Evolutionary conservation across 2,888 invertebrate species (phyloP), one percentile per base, ranked within the genome.

Genomic region (Adineta ricciae): DNA sequence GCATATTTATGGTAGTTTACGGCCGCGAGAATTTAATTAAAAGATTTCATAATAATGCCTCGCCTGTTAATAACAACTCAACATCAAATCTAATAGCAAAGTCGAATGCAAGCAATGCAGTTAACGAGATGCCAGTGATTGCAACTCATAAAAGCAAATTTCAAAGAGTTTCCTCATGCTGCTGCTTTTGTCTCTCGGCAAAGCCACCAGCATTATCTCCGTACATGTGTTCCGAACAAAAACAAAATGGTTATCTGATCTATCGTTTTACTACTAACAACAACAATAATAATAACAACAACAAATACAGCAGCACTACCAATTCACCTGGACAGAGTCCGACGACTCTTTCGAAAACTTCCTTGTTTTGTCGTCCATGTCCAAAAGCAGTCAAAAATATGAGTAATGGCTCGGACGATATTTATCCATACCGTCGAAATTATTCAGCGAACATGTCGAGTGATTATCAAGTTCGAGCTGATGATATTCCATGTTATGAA

Each of bases 1-100:
- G 88, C n/a, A 89, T 89, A 27, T 89, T 90, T 84, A 87, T 87
- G 3, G 89, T 90, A 16, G 83, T 85, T 38, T 83, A 85, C 54
- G 52, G 84, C 38, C 85, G 85, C 19, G 85, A 85, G 64, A 84
- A 78, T 73, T 85, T 83, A 78, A 78, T 78, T 36, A 78, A 78
- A 41, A 78, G 24, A 11, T 78, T 78, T 78, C 78, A 41, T 78
- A 24, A 73, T 38, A 73, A 73, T 38, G 24, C 9, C 9, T 2
- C n/a, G 5, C 11, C 56, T 7, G 38, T 21, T 36, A 38, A 38
- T 5, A 73, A 5, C 38, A 73, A 78, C 41, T 24, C 3, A 64
- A 19, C 64, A 27, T 64, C 32, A 32, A 64, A 1, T 64, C 14
- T 64, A 64, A 27, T 16, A 14, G 0, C 32, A 32, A 64, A 64